phyloP scores from a whole-genome alignment of 2,888 invertebrate genomes.

The Stenichneumon culpator region DNA sequence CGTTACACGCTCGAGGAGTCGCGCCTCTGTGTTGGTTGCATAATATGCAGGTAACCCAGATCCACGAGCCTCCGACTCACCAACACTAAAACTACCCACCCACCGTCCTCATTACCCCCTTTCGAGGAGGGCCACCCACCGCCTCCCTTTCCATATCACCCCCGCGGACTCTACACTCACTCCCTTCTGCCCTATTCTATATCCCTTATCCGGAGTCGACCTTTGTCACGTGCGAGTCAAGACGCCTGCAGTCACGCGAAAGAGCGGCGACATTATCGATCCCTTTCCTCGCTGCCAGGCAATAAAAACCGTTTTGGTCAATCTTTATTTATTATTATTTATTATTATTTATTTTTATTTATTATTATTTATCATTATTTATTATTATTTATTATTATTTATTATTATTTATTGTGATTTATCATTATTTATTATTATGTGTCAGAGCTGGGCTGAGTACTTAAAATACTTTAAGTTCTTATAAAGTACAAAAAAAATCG shows the following conservation, averaged over 20 bases:
- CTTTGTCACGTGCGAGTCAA: slow-evolving; percentile 71
- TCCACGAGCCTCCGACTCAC: slow-evolving; percentile 67
- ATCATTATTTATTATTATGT: too few relatives aligned
- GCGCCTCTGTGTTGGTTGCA: slow-evolving; percentile 76
- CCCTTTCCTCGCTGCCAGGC: not conserved
- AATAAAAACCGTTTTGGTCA: not conserved
- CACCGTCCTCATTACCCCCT: slow-evolving; percentile 80
- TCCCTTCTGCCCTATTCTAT: slow-evolving; percentile 45
- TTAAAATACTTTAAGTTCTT: too few relatives aligned
- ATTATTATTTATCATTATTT: too few relatives aligned
- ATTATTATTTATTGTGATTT: too few relatives aligned
- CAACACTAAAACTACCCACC: slow-evolving; percentile 71
- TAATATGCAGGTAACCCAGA: slow-evolving; percentile 83
- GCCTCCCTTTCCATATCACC: slow-evolving; percentile 41
- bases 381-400: too few relatives aligned
- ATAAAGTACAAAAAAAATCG: too few relatives aligned
- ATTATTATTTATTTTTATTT: not conserved
- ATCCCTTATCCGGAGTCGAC: slow-evolving; percentile 51
- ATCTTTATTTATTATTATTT: too few relatives aligned
- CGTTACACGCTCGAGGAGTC: slow-evolving; percentile 31
- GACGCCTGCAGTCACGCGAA: slow-evolving; percentile 59
- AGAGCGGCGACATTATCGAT: not conserved
- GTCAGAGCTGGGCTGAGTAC: too few relatives aligned
- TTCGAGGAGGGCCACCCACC: slow-evolving; percentile 67
- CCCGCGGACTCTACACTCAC: slow-evolving; percentile 21